These are phyloP conservation scores for Telmatochromis sp. DNA, from an alignment of 2,113 vertebrate genomes.

Conservation along the genomic window DNA sequence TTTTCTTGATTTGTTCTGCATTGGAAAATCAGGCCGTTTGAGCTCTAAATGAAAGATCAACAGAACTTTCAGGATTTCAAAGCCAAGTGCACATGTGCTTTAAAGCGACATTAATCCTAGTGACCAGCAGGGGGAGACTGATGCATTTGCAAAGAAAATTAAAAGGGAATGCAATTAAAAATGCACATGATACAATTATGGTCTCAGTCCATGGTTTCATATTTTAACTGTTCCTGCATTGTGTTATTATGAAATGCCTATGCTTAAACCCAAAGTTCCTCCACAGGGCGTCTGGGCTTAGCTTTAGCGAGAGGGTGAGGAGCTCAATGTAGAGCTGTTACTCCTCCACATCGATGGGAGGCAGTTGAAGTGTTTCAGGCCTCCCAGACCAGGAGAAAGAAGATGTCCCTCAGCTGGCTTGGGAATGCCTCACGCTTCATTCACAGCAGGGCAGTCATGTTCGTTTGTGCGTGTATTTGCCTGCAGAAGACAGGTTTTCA, in stretches of 20 bases:
- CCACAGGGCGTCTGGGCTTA: not conserved
- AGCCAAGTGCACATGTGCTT: not conserved
- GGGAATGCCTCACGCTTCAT: not conserved
- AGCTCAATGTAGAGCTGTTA: not conserved
- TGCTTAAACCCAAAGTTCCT: not conserved
- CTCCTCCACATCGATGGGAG: not conserved
- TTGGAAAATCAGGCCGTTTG: not conserved
- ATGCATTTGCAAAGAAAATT: not conserved
- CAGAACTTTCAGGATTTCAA: fast-evolving
- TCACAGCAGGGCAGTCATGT: not conserved
- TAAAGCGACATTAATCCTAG: not conserved
- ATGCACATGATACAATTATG: not conserved
- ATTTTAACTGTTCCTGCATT: fast-evolving
- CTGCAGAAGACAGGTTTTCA: not conserved
- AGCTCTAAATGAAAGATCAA: fast-evolving
- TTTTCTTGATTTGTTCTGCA: not conserved
- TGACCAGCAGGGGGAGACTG: not conserved
- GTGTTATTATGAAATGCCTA: not conserved
- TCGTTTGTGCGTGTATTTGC: not conserved
- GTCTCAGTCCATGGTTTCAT: not conserved
- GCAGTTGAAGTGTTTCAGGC: not conserved
- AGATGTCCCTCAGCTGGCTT: not conserved
- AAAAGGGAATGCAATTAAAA: not conserved
- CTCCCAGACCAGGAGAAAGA: not conserved
- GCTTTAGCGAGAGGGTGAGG: not conserved